Conservation (phyloP, 2,797 vertebrate genomes). For the Euthynnus affinis region DNA sequence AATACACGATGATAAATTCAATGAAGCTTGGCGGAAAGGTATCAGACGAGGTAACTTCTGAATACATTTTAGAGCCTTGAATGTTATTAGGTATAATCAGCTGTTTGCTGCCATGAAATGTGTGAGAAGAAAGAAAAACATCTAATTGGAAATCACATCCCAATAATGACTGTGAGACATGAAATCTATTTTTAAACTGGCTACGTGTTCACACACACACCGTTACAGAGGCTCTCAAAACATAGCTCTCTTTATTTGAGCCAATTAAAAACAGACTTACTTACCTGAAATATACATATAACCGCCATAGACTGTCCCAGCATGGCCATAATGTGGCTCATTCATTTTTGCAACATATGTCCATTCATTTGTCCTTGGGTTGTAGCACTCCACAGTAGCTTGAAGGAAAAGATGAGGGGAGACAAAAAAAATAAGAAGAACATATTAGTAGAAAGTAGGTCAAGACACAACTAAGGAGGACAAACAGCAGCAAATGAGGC, state of each 20-base stretch:
- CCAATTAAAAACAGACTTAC: background rate
- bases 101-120: conserved; percentile 5
- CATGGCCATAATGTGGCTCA: conserved; percentile 98
- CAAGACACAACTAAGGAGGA: conserved; percentile 81
- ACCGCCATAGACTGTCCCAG: conserved; percentile 98
- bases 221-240: background rate
- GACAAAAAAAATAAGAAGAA: conserved; percentile 8
- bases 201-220: conserved; percentile 1
- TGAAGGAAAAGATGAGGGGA: conserved; percentile 62
- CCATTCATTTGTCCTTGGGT: conserved; percentile 98
- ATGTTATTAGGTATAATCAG: conserved; percentile 13
- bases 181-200: conserved; percentile 23
- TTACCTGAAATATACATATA: conserved; percentile 99
- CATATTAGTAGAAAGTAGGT: conserved; percentile 81
- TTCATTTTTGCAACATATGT: conserved; percentile 99
- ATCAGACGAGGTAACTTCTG: conserved; percentile 16
- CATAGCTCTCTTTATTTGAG: background rate
- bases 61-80: background rate
- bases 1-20: background rate
- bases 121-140: background rate
- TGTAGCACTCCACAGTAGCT: conserved; percentile 99
- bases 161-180: conserved; percentile 20
- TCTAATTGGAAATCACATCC: conserved; percentile 13
- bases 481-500: conserved; percentile 83
- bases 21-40: background rate